Evolutionary conservation across 2,888 invertebrate species (phyloP).

Genomic region (Tyria jacobaeae): DNA sequence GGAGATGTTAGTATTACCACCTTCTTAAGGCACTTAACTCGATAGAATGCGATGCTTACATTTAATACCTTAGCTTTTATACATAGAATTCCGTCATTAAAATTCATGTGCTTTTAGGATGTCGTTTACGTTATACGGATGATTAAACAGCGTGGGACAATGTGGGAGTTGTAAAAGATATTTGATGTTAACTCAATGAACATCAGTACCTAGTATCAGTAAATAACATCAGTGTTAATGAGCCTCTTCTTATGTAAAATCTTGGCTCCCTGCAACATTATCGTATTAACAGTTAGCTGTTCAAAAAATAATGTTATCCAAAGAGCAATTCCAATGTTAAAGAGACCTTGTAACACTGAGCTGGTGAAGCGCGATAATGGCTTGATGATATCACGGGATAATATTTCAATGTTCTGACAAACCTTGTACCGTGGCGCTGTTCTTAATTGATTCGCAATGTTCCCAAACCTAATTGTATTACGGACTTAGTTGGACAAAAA

Average conservation of each 20-base stretch:
- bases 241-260: background rate
- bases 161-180: background rate
- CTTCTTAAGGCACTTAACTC: background rate
- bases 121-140: constrained; percentile 7
- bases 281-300: background rate
- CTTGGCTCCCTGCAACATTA: background rate
- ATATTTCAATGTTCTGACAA: too few species aligned
- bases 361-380: too few species aligned
- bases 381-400: too few species aligned
- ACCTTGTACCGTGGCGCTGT: too few species aligned
- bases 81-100: constrained; percentile 1
- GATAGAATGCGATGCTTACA: background rate
- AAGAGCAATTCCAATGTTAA: too few species aligned
- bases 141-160: constrained; percentile 4
- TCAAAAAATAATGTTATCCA: background rate
- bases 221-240: background rate
- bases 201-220: background rate
- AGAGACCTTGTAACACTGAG: too few species aligned
- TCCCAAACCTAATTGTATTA: too few species aligned
- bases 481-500: too few species aligned
- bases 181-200: background rate
- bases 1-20: background rate
- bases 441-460: too few species aligned
- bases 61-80: background rate
- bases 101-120: background rate